phyloP scores from a whole-genome alignment of 2,888 invertebrate genomes.

The Carpatolechia fugitivella region DNA sequence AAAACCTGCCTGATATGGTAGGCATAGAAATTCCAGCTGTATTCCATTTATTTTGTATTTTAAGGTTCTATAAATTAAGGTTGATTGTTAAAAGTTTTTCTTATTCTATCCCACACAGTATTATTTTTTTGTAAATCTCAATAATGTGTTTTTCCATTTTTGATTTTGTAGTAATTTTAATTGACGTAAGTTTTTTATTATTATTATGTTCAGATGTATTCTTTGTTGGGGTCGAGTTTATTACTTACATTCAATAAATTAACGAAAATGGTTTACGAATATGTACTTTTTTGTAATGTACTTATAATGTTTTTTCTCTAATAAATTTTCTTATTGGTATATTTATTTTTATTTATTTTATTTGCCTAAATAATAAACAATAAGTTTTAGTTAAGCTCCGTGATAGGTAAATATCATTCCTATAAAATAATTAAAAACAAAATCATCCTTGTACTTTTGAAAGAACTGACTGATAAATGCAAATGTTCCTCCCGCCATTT shows the following conservation, averaged over 20 bases:
- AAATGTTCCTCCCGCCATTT: no score
- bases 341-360: no score
- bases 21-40: constrained; percentile 17
- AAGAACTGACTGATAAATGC: no score
- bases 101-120: constrained; percentile 33
- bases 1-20: background rate
- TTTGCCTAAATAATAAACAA: no score
- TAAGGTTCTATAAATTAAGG: constrained; percentile 11
- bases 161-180: constrained; percentile 23
- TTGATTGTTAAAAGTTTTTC: constrained; percentile 20
- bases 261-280: constrained; percentile 32
- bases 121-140: constrained; percentile 37
- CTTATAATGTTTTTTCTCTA: constrained; percentile 64
- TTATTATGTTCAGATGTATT: background rate
- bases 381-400: no score
- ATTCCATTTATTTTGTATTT: constrained; percentile 12
- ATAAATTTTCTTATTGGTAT: no score
- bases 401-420: no score
- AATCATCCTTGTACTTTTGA: no score
- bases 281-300: constrained; percentile 66
- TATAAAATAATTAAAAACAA: no score
- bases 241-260: constrained; percentile 29
- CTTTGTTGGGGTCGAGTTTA: constrained; percentile 20
- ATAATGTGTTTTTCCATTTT: constrained; percentile 26
- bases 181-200: background rate